Evolutionary conservation across 2,113 vertebrate species (phyloP), one percentile per base, ranked within the genome.

Genomic region (Gnathonemus longibarbis): DNA sequence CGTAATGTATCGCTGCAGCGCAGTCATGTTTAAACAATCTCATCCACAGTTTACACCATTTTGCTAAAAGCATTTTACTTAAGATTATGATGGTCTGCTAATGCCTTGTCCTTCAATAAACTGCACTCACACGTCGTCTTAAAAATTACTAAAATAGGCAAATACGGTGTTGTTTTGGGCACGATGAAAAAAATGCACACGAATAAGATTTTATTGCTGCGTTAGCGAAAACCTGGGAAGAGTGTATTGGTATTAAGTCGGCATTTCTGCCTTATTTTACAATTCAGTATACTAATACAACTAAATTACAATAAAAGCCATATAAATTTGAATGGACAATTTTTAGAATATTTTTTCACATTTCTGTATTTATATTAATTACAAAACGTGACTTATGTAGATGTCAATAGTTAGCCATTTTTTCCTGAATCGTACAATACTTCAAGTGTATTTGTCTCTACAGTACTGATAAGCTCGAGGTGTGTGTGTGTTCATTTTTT

Each of bases 41-140:
- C 52, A 80, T 80, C 74, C 31, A 58, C 87, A 88, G 87, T 88
- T 88, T 88, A 58, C 42, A 70, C 35, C 19, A 66, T 70, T 88
- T 48, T 62, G 42, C 48, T 52, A 74, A 77, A 80, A 80, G n/a
- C 46, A 52, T 89, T 74, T 89, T 89, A 77, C n/a, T 45, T 39
- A 52, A 87, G 85, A 80, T 80, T 42, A 80, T 80, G 74, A 80
- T 80, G 74, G 31, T 80, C 35, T 19, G 15, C 17, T 87, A 52
- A 87, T 27, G 85, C 83, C 21, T n/a, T 49, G 83, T 85, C 46
- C 21, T 48, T 85, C 83, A 85, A n/a, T 85, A n/a, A 84, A 45
- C 80, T 46, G 80, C 80, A 46, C 45, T 84, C 45, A 84, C 35
- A 84, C 35, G 35, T 45, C 35, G 45, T 19, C 17, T 46, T 84